Conservation (phyloP, 1,140 invertebrate species). For the Triops cancriformis region DNA sequence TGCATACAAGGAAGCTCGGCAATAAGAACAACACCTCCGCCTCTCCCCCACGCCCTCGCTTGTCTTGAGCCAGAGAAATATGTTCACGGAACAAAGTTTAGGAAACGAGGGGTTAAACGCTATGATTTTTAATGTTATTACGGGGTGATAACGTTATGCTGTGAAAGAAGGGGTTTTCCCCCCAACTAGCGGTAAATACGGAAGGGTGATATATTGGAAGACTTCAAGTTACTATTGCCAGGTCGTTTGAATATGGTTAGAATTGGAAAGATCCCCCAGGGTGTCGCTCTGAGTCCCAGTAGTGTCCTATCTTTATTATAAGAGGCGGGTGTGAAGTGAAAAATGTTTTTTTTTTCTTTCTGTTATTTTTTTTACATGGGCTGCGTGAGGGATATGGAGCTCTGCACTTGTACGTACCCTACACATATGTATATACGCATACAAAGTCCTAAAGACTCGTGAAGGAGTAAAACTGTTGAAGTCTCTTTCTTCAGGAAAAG, state of each 20-base stretch:
- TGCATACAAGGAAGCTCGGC: neutral
- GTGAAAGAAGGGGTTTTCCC: neutral
- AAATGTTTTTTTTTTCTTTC: neutral
- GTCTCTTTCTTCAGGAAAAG: neutral
- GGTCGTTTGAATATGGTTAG: conserved; percentile 10
- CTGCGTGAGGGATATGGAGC: too few species aligned
- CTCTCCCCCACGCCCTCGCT: neutral
- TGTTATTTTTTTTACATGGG: neutral
- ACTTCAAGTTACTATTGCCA: neutral
- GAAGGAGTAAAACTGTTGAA: neutral
- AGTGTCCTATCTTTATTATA: neutral
- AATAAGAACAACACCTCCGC: neutral
- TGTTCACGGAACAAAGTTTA: too few species aligned
- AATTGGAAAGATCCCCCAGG: neutral
- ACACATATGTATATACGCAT: too few species aligned
- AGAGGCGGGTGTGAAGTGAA: neutral
- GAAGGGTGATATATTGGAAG: neutral
- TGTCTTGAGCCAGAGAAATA: neutral
- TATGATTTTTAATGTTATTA: neutral
- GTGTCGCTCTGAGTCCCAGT: neutral
- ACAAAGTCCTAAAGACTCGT: neutral
- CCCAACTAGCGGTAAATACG: too few species aligned
- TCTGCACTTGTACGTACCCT: too few species aligned
- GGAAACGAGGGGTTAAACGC: neutral
- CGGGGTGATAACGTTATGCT: neutral